phyloP scores from a whole-genome alignment of 2,113 vertebrate genomes.

The Egretta garzetta region DNA sequence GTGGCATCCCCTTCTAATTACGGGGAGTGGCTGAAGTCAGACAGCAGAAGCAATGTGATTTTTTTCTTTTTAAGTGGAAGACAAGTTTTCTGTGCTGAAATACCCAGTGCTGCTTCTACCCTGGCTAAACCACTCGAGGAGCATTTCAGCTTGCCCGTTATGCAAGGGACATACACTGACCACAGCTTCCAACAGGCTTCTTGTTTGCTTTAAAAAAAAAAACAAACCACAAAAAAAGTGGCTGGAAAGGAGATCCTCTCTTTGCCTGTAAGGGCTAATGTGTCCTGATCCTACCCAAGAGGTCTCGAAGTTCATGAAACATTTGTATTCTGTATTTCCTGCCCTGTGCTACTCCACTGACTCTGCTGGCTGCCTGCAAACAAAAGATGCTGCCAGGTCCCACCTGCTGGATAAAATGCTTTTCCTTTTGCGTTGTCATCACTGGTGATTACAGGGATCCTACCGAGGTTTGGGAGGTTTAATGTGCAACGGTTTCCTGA shows the following conservation, averaged over 20 bases:
- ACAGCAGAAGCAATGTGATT: not conserved
- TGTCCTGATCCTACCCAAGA: not conserved
- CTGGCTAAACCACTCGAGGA: not conserved
- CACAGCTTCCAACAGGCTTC: not conserved
- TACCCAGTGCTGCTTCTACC: not conserved
- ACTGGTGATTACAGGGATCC: not conserved
- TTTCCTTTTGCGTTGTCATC: not conserved
- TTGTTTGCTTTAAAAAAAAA: not conserved
- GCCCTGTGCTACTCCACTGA: not conserved
- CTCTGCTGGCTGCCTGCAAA: not conserved
- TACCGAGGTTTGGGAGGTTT: not conserved
- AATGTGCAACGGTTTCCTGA: not conserved
- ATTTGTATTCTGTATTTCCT: not conserved
- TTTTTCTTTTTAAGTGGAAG: not conserved
- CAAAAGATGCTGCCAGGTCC: not conserved
- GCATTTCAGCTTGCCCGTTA: not conserved
- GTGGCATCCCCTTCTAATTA: not conserved
- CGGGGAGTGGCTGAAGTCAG: not conserved
- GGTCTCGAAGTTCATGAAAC: conserved; percentile 9
- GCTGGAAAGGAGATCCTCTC: not conserved
- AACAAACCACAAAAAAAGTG: fast-evolving
- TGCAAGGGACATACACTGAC: not conserved
- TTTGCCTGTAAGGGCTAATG: not conserved
- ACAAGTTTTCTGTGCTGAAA: not conserved
- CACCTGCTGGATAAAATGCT: not conserved